These are phyloP conservation scores for Diadegma fenestrale DNA, from an alignment of 2,888 invertebrate species.

Conservation along the genomic window DNA sequence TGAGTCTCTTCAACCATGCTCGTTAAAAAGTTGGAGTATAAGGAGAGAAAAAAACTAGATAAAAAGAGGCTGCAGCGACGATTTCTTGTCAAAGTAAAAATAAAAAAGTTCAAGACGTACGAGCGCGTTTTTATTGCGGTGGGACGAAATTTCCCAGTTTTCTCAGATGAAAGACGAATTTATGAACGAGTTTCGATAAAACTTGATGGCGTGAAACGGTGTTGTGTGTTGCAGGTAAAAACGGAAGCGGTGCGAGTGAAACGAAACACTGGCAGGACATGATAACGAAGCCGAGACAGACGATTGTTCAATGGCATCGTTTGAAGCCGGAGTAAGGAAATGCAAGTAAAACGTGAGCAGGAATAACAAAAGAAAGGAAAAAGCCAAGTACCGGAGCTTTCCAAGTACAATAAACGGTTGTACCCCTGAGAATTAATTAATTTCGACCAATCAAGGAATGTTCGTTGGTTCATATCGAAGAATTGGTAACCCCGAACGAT, in stretches of 20 bases:
- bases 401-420: slow-evolving; percentile 52
- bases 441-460: slow-evolving; percentile 42
- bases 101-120: too few species aligned
- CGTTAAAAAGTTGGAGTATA: too few species aligned
- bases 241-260: slow-evolving; percentile 97
- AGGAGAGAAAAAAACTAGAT: too few species aligned
- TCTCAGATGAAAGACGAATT: too few species aligned
- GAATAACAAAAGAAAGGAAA: slow-evolving; percentile 7
- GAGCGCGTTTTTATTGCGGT: too few species aligned
- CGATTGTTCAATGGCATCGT: slow-evolving; percentile 98
- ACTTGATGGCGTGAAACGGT: neutral
- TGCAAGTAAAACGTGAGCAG: slow-evolving; percentile 5
- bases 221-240: slow-evolving; percentile 91
- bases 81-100: too few species aligned
- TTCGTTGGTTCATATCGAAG: neutral
- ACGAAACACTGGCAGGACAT: slow-evolving; percentile 99
- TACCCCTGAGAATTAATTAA: slow-evolving; percentile 45
- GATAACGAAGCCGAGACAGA: slow-evolving; percentile 98
- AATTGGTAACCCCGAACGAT: neutral
- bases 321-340: slow-evolving; percentile 94
- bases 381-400: slow-evolving; percentile 21
- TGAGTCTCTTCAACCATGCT: too few species aligned
- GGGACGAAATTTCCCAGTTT: too few species aligned
- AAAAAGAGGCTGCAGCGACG: too few species aligned
- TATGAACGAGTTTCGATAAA: too few species aligned